Evolutionary conservation across 2,113 vertebrate species (phyloP).

Genomic region (Otolemur garnettii): DNA sequence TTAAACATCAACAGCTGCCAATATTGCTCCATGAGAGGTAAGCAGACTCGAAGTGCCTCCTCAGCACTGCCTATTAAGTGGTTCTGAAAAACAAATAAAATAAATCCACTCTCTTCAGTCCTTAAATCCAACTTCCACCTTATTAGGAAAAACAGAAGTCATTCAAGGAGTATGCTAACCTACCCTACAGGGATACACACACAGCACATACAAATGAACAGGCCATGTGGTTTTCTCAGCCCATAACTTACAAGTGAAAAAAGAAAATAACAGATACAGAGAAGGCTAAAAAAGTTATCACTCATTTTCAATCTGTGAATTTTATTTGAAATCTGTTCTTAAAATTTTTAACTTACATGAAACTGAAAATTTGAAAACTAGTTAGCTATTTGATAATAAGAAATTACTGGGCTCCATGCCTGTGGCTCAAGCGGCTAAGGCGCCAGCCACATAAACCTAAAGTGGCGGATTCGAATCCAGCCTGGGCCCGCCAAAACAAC

Average conservation of each 20-base stretch:
- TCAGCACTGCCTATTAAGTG: background rate
- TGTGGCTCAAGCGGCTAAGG: too few species aligned
- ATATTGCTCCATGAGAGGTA: background rate
- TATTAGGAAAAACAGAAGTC: background rate
- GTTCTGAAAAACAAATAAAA: background rate
- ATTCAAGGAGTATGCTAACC: background rate
- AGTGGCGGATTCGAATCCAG: too few species aligned
- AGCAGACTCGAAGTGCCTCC: background rate
- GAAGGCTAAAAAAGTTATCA: background rate
- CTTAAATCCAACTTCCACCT: slow-evolving; percentile 12
- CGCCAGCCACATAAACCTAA: too few species aligned
- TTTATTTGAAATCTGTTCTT: slow-evolving; percentile 5
- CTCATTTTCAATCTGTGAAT: background rate
- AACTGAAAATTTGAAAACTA: background rate
- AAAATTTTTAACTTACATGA: background rate
- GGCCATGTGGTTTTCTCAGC: background rate
- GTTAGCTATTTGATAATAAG: background rate
- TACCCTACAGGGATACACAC: background rate
- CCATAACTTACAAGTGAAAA: background rate
- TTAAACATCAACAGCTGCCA: background rate
- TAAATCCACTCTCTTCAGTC: background rate
- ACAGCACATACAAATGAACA: background rate
- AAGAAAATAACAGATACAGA: background rate
- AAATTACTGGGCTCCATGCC: background rate
- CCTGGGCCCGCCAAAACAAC: too few species aligned